These are phyloP conservation scores for Galleria mellonella DNA, from an alignment of 1,140 invertebrate species.

Conservation along the genomic window DNA sequence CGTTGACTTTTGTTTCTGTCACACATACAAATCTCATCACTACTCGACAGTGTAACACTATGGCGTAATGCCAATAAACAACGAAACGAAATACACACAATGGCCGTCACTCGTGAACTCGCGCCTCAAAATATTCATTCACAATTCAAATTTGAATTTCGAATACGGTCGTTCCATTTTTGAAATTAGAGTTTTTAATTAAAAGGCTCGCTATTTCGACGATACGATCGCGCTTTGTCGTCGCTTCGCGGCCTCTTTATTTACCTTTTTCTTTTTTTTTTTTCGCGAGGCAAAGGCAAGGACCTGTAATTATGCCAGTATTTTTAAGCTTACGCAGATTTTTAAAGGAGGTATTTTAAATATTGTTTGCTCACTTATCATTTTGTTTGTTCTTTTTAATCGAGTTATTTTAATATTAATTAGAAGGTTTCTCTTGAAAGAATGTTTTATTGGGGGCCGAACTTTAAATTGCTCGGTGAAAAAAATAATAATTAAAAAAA, in stretches of 20 bases:
- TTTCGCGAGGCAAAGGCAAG: slow-evolving; percentile 12
- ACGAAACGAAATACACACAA: not conserved
- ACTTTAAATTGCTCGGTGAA: too few species aligned
- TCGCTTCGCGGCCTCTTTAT: slow-evolving; percentile 17
- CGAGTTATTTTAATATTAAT: slow-evolving; percentile 1
- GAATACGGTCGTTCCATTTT: slow-evolving; percentile 28
- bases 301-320: slow-evolving; percentile 31
- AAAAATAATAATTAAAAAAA: too few species aligned
- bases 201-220: slow-evolving; percentile 25
- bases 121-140: slow-evolving; percentile 14
- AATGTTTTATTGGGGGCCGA: too few species aligned
- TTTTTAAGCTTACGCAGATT: slow-evolving; percentile 8
- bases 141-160: slow-evolving; percentile 16
- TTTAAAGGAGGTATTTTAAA: slow-evolving; percentile 2
- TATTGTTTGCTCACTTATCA: slow-evolving; percentile 4
- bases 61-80: too few species aligned
- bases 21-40: too few species aligned
- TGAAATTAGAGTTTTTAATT: slow-evolving; percentile 49
- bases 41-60: too few species aligned
- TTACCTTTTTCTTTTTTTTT: slow-evolving; percentile 27
- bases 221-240: slow-evolving; percentile 39
- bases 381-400: slow-evolving; percentile 2
- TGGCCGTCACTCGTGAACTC: not conserved
- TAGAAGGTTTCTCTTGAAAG: slow-evolving; percentile 1
- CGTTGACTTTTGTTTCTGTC: too few species aligned